These are phyloP conservation scores for Tetragnatha versicolor DNA, from an alignment of 1,140 invertebrate species.

Conservation along the genomic window DNA sequence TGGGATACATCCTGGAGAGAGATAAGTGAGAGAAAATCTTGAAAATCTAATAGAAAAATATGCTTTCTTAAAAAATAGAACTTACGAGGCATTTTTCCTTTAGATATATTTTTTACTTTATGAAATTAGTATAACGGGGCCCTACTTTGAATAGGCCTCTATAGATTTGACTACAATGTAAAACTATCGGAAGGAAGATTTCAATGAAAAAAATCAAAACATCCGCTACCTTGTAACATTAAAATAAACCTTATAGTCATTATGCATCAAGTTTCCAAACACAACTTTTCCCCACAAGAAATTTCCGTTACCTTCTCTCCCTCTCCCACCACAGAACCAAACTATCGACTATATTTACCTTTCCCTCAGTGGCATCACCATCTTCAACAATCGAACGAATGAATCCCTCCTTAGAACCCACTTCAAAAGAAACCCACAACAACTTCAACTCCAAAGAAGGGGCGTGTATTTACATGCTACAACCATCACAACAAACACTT, in stretches of 20 bases:
- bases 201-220: neutral
- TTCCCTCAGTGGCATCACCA: neutral
- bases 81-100: no score
- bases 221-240: neutral
- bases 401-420: neutral
- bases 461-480: slow-evolving; percentile 31
- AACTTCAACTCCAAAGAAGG: slow-evolving; percentile 6
- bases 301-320: slow-evolving; percentile 3
- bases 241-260: neutral
- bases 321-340: neutral
- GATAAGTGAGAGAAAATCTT: no score
- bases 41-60: no score
- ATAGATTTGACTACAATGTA: no score
- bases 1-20: no score
- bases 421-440: slow-evolving; percentile 4
- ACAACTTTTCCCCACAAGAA: neutral
- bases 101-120: no score
- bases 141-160: no score
- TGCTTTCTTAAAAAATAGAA: no score
- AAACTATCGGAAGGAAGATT: neutral
- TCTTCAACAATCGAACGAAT: neutral
- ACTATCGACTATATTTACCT: neutral
- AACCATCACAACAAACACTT: slow-evolving; percentile 42
- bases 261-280: neutral
- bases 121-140: no score